phyloP scores from a whole-genome alignment of 2,113 vertebrate species.

The Megaleporinus macrocephalus region DNA sequence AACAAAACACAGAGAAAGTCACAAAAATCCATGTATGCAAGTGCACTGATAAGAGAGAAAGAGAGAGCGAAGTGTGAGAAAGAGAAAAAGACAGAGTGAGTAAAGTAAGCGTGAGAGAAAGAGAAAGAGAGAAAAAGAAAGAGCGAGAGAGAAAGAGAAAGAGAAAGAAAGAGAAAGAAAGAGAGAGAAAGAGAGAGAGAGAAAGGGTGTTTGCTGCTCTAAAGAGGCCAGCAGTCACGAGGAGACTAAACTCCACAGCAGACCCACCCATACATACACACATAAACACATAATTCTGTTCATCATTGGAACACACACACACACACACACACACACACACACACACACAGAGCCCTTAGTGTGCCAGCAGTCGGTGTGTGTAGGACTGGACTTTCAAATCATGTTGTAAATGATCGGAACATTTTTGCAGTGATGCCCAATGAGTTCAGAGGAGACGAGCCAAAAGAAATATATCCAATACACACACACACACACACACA shows the following conservation, averaged over 20 bases:
- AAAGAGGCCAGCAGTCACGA: not conserved
- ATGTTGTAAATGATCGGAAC: conserved; percentile 21
- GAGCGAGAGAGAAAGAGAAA: too few relatives aligned
- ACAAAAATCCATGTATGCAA: too few relatives aligned
- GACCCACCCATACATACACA: not conserved
- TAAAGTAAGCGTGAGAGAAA: too few relatives aligned
- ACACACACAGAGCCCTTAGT: not conserved
- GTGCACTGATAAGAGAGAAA: too few relatives aligned
- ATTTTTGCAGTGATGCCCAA: conserved; percentile 5
- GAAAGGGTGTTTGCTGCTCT: not conserved
- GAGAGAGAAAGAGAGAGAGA: conserved; percentile 27
- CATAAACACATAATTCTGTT: not conserved
- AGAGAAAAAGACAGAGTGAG: too few relatives aligned
- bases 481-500: not conserved
- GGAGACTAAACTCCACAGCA: not conserved
- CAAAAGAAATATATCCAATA: conserved; percentile 1
- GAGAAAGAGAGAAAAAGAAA: too few relatives aligned
- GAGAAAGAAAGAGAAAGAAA: too few relatives aligned
- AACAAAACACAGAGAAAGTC: too few relatives aligned
- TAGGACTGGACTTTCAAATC: not conserved
- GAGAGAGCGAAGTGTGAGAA: too few relatives aligned
- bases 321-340: not conserved
- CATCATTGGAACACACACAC: not conserved
- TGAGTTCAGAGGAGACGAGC: not conserved
- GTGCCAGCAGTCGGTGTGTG: not conserved